Evolutionary conservation across 2,113 vertebrate species (phyloP), one percentile per base, ranked within the genome.

Genomic region (Psettodes erumei): DNA sequence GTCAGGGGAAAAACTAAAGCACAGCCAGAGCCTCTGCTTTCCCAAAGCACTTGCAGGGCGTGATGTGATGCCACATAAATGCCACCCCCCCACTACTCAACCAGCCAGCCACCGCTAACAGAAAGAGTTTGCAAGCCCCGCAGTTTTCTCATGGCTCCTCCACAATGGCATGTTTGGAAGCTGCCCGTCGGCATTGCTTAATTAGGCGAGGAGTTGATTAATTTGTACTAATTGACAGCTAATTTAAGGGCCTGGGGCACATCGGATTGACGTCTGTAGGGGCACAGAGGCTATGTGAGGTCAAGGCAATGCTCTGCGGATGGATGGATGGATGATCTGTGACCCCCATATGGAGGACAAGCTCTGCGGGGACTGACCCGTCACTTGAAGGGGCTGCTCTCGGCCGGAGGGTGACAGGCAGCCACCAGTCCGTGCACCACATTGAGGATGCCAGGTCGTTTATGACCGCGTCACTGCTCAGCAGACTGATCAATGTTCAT

Each of bases 201-300:
- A 99, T 98, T 97, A 96, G 96, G 97, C 96, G 93, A 96, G 93
- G 93, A 97, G 95, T 96, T 98, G 97, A 98, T 98, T 98, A 95
- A 97, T 98, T 96, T 97, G 96, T 95, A 94, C 95, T 99, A 98
- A 99, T 97, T 99, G 97, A 99, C 97, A 96, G 97, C 97, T 98
- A 99, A 99, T 99, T 99, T 98, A 94, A 95, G 92, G 93, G 90
- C 94, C 90, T 84, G 81, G 94, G 95, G 94, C 95, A 95, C 96
- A 97, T 96, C 92, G 95, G 96, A 95, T 96, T 97, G 96, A 97
- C 95, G 90, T 96, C 94, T 94, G 94, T 95, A 93, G 90, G 93
- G 91, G 86, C 88, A 93, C 93, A 84, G 92, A 90, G 94, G 95
- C 93, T 93, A 91, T 88, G 91, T 60, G 83, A 92, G 95, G 96